Evolutionary conservation across 2,888 invertebrate genomes (phyloP), one percentile per base, ranked within the genome.

Genomic region (Drosophila mayaguana): DNA sequence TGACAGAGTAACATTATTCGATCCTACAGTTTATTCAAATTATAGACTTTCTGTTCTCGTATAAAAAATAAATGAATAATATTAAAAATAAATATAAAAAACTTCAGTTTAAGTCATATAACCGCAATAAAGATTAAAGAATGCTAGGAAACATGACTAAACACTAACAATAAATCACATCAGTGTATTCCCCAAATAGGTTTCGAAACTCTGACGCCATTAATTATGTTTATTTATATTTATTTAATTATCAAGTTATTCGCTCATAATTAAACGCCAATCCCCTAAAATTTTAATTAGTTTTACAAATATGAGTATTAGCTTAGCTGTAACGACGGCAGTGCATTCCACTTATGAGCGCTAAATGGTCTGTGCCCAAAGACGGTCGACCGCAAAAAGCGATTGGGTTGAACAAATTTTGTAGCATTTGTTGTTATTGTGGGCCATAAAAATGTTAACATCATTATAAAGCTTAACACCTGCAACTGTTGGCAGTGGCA

Each of bases 381-480:
- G 81, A 78, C 73, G 74, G 86, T 40, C 36, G 54, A 71, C 64
- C 63, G 60, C 78, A 62, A 78, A 78, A 82, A 78, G 72, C 51
- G 62, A 74, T 83, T 86, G 75, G 70, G 80, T 66, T 63, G 74
- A 81, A 78, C 82, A 84, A 87, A 85, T 84, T 87, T 84, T 82
- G 70, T 64, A 82, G 82, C 80, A 12, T 82, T 76, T 73, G 78
- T 78, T 80, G 80, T 82, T 76, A 75, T 78, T 77, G 84, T 78
- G 55, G 66, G 71, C 82, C 84, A 85, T 85, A 87, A 87, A 84
- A 82, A 82, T 84, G 84, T 79, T 83, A 88, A 86, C 86, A 86
- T 86, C 86, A 86, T 87, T 86, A 88, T 88, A 85, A 83, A 75
- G 77, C 69, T 63, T 83, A 88, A 87, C 86, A 88, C 86, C 86